Evolutionary conservation across 2,113 vertebrate species (phyloP).

Genomic region (Brachypodius melanocephalos): DNA sequence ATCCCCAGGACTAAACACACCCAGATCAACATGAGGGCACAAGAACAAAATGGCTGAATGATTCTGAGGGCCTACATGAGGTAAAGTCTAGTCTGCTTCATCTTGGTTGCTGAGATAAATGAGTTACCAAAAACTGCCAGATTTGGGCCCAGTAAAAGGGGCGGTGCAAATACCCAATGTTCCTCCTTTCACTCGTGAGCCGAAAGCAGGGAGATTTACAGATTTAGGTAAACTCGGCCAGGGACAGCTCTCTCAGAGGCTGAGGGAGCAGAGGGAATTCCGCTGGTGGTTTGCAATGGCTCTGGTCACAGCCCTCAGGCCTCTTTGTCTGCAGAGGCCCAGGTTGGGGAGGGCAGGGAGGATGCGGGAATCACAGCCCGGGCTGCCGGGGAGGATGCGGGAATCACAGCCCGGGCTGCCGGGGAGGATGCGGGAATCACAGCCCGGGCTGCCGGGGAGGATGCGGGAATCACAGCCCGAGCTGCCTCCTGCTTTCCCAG

Average conservation of each 20-base stretch:
- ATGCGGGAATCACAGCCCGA: too few species aligned
- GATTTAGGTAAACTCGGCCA: rapidly evolving
- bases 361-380: too few species aligned
- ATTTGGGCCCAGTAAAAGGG: not conserved
- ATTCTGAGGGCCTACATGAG: not conserved
- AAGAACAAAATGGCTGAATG: not conserved
- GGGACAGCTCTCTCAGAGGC: not conserved
- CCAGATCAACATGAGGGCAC: not conserved
- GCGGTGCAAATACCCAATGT: not conserved
- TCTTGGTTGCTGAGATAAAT: not conserved
- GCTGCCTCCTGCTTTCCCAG: too few species aligned
- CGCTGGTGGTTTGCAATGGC: rapidly evolving
- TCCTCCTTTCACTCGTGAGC: rapidly evolving
- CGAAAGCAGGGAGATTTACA: not conserved
- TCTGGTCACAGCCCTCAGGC: rapidly evolving
- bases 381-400: too few species aligned
- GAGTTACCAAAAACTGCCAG: not conserved
- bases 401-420: too few species aligned
- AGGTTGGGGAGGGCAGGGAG: rapidly evolving
- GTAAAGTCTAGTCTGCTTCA: not conserved
- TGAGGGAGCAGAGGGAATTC: rapidly evolving
- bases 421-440: too few species aligned
- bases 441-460: too few species aligned
- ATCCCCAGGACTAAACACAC: rapidly evolving
- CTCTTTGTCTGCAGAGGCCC: not conserved